Evolutionary conservation across 2,113 vertebrate genomes (phyloP).

Genomic region (Pongo abelii): DNA sequence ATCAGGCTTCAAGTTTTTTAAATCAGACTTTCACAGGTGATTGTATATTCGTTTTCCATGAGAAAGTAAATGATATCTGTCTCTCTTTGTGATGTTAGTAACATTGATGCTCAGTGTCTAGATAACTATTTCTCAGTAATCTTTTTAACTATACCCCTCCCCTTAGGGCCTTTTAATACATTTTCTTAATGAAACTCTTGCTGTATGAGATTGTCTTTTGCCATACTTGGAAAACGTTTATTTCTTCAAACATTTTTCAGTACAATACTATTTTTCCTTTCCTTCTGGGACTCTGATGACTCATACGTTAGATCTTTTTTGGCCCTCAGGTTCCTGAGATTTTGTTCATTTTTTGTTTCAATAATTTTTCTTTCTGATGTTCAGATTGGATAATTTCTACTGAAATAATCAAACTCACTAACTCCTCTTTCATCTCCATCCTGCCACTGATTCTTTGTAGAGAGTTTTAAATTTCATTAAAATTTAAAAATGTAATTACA

Average conservation of each 20-base stretch:
- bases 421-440: neutral
- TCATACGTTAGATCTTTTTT: neutral
- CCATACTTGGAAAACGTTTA: neutral
- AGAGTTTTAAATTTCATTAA: neutral
- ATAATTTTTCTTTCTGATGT: neutral
- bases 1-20: neutral
- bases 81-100: neutral
- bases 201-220: neutral
- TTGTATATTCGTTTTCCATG: neutral
- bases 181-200: neutral
- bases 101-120: neutral
- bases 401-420: neutral
- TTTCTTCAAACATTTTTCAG: neutral
- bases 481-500: neutral
- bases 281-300: neutral
- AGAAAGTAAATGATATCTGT: neutral
- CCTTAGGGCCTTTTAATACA: neutral
- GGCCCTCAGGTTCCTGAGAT: neutral
- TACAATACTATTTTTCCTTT: neutral
- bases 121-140: neutral
- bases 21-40: neutral
- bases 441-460: neutral
- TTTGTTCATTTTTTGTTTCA: neutral
- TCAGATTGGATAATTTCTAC: neutral
- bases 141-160: neutral